Conservation (phyloP, 2,888 invertebrate genomes). For the Trichacis sp. region DNA sequence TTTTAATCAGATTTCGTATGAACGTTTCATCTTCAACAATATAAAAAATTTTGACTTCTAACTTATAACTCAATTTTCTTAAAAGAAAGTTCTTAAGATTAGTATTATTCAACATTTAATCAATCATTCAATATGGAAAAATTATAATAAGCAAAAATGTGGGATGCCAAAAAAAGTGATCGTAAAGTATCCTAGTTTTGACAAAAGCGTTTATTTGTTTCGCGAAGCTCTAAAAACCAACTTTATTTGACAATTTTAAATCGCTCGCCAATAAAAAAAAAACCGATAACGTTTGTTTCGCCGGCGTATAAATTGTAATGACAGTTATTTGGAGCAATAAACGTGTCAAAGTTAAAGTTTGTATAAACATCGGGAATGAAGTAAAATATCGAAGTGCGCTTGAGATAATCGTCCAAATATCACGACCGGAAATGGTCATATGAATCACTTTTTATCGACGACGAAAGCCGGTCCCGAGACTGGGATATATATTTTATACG, state of each 20-base stretch:
- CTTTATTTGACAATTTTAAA: not conserved
- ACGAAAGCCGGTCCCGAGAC: slow-evolving; percentile 28
- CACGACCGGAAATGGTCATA: slow-evolving; percentile 32
- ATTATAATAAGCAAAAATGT: too few relatives aligned
- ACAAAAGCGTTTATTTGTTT: not conserved
- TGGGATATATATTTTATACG: slow-evolving; percentile 30
- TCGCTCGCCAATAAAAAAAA: not conserved
- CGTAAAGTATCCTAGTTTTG: slow-evolving; percentile 1
- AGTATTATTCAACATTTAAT: too few relatives aligned
- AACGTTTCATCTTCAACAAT: too few relatives aligned
- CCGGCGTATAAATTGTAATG: not conserved
- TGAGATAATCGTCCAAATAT: slow-evolving; percentile 34
- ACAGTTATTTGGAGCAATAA: not conserved
- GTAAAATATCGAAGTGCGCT: slow-evolving; percentile 21
- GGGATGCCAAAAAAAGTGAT: too few relatives aligned
- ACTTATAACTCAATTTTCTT: too few relatives aligned
- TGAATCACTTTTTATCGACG: slow-evolving; percentile 40
- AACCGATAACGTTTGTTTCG: not conserved
- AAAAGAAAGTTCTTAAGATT: too few relatives aligned
- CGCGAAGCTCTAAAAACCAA: not conserved
- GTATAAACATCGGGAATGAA: slow-evolving; percentile 16
- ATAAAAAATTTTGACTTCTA: too few relatives aligned
- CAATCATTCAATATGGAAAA: too few relatives aligned
- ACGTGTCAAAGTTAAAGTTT: slow-evolving; percentile 12
- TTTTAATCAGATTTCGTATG: too few relatives aligned